phyloP scores from a whole-genome alignment of 37 sponge, comb jelly and placozoan species.

The Petrosia ficiformis region DNA sequence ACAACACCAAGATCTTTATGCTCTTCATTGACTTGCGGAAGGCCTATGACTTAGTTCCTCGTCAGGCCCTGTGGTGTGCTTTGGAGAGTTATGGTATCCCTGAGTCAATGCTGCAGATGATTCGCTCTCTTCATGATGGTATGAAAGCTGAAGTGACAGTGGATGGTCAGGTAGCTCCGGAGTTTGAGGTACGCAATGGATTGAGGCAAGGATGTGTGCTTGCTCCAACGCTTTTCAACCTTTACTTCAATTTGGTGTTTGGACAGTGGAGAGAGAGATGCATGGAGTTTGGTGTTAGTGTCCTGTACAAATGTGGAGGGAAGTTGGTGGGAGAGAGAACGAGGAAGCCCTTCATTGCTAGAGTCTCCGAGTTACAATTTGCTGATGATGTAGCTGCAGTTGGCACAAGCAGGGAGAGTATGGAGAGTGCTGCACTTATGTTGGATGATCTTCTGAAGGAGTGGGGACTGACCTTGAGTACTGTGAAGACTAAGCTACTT shows the following conservation, averaged over 20 bases:
- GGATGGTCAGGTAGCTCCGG: slow-evolving; percentile 10
- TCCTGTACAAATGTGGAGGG: slow-evolving; percentile 23
- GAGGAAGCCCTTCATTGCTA: neutral
- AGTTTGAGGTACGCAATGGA: slow-evolving; percentile 41
- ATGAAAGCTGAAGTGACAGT: slow-evolving; percentile 38
- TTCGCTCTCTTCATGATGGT: slow-evolving; percentile 47
- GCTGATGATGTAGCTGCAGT: slow-evolving; percentile 18
- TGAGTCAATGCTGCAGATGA: slow-evolving; percentile 12
- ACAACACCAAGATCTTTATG: slow-evolving; percentile 18
- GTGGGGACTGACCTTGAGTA: slow-evolving; percentile 40
- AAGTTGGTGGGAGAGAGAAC: slow-evolving; percentile 41
- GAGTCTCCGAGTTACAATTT: slow-evolving; percentile 17
- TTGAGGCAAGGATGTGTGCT: slow-evolving; percentile 44
- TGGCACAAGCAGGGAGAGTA: slow-evolving; percentile 10
- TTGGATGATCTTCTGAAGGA: no score
- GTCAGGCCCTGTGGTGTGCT: slow-evolving; percentile 18
- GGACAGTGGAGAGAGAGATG: slow-evolving; percentile 4
- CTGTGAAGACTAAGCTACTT: slow-evolving; percentile 22
- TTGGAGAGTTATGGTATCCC: slow-evolving; percentile 30
- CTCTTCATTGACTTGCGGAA: slow-evolving; percentile 27
- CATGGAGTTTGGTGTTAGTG: neutral
- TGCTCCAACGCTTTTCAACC: no score
- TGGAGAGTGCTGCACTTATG: slow-evolving; percentile 20
- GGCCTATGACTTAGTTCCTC: slow-evolving; percentile 29
- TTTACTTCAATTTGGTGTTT: slow-evolving; percentile 32